A percentile compares a stretch with the other conserved stretches of the same genome.
Conservation (phyloP, 2,888 invertebrate species). For the Perithous albicinctus region DNA sequence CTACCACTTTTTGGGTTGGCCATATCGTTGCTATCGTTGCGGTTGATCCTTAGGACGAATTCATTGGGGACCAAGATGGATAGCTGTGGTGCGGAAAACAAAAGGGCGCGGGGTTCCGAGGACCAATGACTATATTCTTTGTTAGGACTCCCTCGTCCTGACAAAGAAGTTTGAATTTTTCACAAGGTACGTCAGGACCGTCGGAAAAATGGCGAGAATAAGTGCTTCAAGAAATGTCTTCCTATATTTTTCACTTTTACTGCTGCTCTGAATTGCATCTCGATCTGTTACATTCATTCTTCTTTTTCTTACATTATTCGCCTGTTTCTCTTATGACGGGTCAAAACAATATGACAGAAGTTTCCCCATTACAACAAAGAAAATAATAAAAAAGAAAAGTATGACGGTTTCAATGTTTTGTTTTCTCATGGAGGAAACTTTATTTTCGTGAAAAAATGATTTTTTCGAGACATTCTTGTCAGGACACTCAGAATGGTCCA, state of each 20-base stretch:
- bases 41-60: slow-evolving; percentile 65
- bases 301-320: no score
- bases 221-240: slow-evolving; percentile 11
- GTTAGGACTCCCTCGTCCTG: slow-evolving; percentile 24
- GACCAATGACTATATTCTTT: slow-evolving; percentile 30
- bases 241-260: not conserved
- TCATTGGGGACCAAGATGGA: slow-evolving; percentile 70
- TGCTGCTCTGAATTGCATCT: no score
- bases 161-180: slow-evolving; percentile 57
- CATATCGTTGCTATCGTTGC: slow-evolving; percentile 42
- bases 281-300: no score
- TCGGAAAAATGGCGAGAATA: slow-evolving; percentile 50
- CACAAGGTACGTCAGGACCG: slow-evolving; percentile 44
- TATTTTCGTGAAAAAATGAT: no score
- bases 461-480: no score
- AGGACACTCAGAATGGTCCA: no score
- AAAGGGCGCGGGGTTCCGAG: slow-evolving; percentile 60
- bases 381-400: no score
- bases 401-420: no score
- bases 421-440: no score
- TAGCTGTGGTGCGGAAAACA: slow-evolving; percentile 57
- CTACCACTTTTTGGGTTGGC: slow-evolving; percentile 17
- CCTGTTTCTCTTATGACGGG: no score
- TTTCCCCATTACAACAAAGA: no score
- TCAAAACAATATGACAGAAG: no score